Evolutionary conservation across 2,113 vertebrate genomes (phyloP).

Genomic region (Engraulis encrasicolus): DNA sequence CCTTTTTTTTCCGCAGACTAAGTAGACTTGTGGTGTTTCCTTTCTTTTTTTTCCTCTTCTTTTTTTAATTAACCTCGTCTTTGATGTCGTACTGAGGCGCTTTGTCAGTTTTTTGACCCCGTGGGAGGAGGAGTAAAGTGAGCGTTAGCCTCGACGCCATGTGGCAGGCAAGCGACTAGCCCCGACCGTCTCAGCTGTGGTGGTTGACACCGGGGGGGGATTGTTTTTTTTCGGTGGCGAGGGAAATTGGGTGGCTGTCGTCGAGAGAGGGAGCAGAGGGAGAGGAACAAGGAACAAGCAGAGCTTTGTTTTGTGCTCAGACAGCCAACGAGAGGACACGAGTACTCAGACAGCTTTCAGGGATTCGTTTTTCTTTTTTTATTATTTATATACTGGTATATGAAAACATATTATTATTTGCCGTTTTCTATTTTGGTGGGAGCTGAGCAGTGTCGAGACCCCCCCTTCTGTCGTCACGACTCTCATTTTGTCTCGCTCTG

Average conservation of each 20-base stretch:
- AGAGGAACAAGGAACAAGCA: background rate
- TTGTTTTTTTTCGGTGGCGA: background rate
- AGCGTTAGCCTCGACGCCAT: too few relatives aligned
- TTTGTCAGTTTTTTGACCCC: background rate
- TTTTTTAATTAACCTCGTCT: background rate
- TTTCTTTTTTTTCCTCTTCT: too few relatives aligned
- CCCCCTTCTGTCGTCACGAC: too few relatives aligned
- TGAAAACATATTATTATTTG: too few relatives aligned
- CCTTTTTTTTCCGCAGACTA: too few relatives aligned
- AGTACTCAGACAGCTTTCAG: background rate
- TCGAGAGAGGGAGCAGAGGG: background rate
- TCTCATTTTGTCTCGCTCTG: too few relatives aligned
- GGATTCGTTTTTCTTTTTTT: background rate
- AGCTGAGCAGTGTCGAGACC: background rate
- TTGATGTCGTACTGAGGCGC: background rate
- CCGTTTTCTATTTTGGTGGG: background rate
- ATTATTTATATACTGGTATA: background rate
- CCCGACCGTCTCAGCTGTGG: background rate
- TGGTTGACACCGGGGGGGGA: background rate
- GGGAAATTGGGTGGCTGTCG: conserved; percentile 1
- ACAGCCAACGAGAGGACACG: background rate
- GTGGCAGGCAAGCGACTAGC: background rate
- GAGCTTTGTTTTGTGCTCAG: conserved; percentile 11
- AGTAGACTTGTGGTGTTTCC: too few relatives aligned
- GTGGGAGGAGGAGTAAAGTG: background rate